Evolutionary conservation across 1,140 invertebrate genomes (phyloP).

Genomic region (Ctenoplectra terminalis): DNA sequence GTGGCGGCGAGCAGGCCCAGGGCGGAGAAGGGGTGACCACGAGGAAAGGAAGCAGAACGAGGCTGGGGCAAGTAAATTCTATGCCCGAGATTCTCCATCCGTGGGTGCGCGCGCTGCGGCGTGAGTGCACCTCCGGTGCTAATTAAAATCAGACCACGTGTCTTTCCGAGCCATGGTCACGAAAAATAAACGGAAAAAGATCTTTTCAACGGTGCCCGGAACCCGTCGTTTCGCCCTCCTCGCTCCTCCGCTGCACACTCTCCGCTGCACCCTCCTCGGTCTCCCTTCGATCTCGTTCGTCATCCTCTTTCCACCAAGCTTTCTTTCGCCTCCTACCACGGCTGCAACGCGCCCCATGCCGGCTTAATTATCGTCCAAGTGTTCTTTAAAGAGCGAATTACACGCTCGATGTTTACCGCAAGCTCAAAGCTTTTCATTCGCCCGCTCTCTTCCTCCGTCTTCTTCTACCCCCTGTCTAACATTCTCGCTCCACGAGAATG

Average conservation of each 20-base stretch:
- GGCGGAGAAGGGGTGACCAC: slow-evolving; percentile 7
- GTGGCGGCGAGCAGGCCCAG: slow-evolving; percentile 5
- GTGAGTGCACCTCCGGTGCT: slow-evolving; percentile 65
- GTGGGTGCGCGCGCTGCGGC: slow-evolving; percentile 30
- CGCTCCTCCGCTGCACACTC: neutral
- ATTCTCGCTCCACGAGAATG: slow-evolving; percentile 28
- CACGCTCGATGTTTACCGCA: slow-evolving; percentile 80
- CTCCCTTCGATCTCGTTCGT: neutral
- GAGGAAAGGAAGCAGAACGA: slow-evolving; percentile 20
- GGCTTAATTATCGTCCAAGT: slow-evolving; percentile 81
- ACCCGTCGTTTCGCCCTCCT: slow-evolving; percentile 42
- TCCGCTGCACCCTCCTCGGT: neutral
- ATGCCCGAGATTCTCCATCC: slow-evolving; percentile 69
- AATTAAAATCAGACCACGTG: slow-evolving; percentile 75
- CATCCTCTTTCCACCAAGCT: neutral
- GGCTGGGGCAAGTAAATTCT: slow-evolving; percentile 66
- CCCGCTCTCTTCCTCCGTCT: slow-evolving; percentile 30
- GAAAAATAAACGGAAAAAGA: slow-evolving; percentile 78
- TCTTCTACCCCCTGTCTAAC: neutral
- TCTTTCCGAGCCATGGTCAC: slow-evolving; percentile 74
- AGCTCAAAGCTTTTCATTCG: slow-evolving; percentile 77
- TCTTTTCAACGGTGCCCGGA: slow-evolving; percentile 72
- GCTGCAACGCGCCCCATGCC: slow-evolving; percentile 33
- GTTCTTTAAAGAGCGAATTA: slow-evolving; percentile 83
- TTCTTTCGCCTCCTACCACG: slow-evolving; percentile 1